Base-by-base conservation (phyloP, 1,140 invertebrate genomes). In the Polyergus mexicanus region DNA sequence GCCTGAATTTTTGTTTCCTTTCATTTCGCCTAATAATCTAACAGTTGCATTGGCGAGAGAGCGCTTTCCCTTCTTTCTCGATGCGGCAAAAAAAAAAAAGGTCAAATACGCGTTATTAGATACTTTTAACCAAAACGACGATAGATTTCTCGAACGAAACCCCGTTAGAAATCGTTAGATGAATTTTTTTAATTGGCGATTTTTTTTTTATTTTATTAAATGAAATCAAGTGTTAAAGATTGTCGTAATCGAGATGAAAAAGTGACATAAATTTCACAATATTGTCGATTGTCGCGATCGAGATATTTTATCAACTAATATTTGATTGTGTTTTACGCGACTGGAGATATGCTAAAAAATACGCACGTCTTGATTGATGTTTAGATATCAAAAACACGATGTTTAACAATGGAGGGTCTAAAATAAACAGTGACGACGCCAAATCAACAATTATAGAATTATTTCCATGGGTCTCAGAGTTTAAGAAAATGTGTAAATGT, bases 401-500 rank as follows among this genome's bases (percentile, higher is more conserved):
- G 84, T 51, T 75, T 74, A 78, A 88, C 22, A 75, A 62, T 25
- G 77, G 25, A 72, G 80, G 44, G n/a, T 51, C 62, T 74, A 87
- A 89, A 60, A 80, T 74, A 41, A 90, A 88, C 63, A 81, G 84
- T 72, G 91, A 89, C 51, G 90, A 81, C 44, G 56, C 85, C 60
- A 92, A 90, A 65, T 88, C 81, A 68, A 84, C 86, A 25, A 86
- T 87, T 60, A 65, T 78, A 75, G 91, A 93, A 41, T 86, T 92
- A 86, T 93, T 92, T 85, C 92, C 92, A 63, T 93, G 92, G 92
- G 75, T 92, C 25, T 68, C 83, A 76, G 88, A 92, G 56, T 93
- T 93, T 87, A 88, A 80, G 56, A 85, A 89, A 86, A 92, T 90
- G 86, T 93, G 88, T 62, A 88, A 77, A 41, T 76, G 69, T 58